Percentiles rank a stretch among this genome's conserved stretches.
Evolutionary conservation across 2,113 vertebrate genomes (phyloP).

Genomic region (Scatophagus argus): DNA sequence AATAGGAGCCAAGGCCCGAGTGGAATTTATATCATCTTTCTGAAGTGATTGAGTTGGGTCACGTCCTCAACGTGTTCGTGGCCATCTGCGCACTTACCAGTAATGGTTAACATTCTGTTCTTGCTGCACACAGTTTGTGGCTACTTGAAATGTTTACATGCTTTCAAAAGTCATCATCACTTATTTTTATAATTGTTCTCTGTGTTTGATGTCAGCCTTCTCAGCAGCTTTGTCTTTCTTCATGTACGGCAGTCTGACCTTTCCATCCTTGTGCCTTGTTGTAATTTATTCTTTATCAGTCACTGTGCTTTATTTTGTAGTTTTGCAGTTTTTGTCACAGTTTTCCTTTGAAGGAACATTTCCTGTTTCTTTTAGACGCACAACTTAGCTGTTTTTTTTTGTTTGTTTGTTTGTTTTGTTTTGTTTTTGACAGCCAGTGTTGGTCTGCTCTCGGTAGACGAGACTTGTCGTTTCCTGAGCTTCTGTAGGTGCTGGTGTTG

Average conservation of each 20-base stretch:
- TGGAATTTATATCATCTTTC: background rate
- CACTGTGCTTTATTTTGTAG: background rate
- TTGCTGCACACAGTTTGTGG: conserved; percentile 14
- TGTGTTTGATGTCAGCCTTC: background rate
- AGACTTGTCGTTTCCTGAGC: background rate
- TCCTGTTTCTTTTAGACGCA: background rate
- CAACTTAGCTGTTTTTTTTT: background rate
- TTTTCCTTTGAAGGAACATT: background rate
- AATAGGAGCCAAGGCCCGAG: background rate
- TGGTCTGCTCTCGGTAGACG: background rate
- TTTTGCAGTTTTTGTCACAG: background rate
- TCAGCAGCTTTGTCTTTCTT: background rate
- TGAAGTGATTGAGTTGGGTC: conserved; percentile 2
- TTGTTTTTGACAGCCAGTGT: conserved; percentile 6
- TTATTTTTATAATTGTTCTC: background rate
- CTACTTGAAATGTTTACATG: conserved; percentile 73
- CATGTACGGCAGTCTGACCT: background rate
- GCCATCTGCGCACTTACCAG: background rate
- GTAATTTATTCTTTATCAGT: background rate
- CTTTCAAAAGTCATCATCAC: conserved; percentile 4
- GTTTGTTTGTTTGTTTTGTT: no score
- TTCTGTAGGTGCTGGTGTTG: conserved; percentile 6
- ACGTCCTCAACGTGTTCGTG: background rate
- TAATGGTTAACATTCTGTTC: background rate
- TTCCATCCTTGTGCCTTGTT: background rate